These are phyloP conservation scores for Diarsia rubi DNA, from an alignment of 2,888 invertebrate species.

Conservation along the genomic window DNA sequence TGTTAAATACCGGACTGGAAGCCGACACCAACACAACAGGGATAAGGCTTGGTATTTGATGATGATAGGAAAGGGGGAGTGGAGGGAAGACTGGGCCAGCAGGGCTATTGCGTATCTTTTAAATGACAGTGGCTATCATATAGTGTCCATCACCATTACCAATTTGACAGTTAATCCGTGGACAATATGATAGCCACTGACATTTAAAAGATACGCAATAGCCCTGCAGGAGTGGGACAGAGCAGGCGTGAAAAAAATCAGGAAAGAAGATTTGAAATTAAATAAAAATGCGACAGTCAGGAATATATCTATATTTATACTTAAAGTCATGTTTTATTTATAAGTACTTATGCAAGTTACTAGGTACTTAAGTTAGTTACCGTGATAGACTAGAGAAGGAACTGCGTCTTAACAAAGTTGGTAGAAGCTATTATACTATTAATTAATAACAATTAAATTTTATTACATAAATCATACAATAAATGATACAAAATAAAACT, in stretches of 20 bases:
- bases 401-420: constrained; percentile 35
- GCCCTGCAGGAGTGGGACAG: too few species aligned
- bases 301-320: constrained; percentile 33
- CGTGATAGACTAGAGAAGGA: constrained; percentile 37
- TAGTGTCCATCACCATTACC: too few species aligned
- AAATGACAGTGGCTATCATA: too few species aligned
- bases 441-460: not conserved
- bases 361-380: constrained; percentile 34
- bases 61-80: too few species aligned
- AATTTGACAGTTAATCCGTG: too few species aligned
- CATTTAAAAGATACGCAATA: too few species aligned
- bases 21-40: not conserved
- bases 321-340: constrained; percentile 13
- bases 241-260: too few species aligned
- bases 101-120: too few species aligned
- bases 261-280: not conserved
- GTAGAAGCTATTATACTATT: constrained; percentile 16
- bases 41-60: not conserved
- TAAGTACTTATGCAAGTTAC: constrained; percentile 9
- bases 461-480: constrained; percentile 26
- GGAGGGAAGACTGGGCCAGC: too few species aligned
- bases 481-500: constrained; percentile 20
- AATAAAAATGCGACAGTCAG: constrained; percentile 6
- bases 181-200: too few species aligned
- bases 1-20: too few species aligned